Base-by-base conservation (phyloP, 2,113 vertebrate genomes). In the Anarrhichthys ocellatus region DNA sequence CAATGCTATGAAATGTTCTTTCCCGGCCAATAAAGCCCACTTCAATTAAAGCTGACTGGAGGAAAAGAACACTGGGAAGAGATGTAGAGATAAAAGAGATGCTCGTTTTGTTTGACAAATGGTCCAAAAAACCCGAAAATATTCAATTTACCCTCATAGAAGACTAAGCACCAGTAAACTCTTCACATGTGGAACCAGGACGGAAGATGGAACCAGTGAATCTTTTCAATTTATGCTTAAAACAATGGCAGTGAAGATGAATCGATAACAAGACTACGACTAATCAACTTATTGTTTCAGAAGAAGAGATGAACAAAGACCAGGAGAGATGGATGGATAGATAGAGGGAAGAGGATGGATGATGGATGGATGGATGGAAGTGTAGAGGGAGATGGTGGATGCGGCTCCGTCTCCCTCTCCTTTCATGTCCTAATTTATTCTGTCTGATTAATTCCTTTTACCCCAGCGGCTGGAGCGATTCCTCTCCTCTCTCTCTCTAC, bases 361-460 rank as follows among this genome's bases (percentile, higher is more conserved):
- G 54, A 72, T 46, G 24, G 76, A 83, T 24, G 62, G 54, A 82
- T 72, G 54, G 73, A 83, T 74, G 34, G 64, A 74, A 50, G 78
- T 58, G 71, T 36, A 56, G 67, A 71, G 32, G 56, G 61, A 74
- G 20, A 61, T 22, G 46, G n/a, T 71, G 67, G 70, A 78, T 68
- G 38, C 52, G 40, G 38, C 78, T 77, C 68, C 27, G 10, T 85
- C 68, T 82, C 67, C 7, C 40, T 70, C 52, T 86, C 38, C 93
- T 94, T 95, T 94, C 91, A 94, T 94, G 90, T 94, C 72, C 52
- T 94, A 93, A 94, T 94, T 85, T 93, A 94, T 94, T 94, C 93
- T 59, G 66, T 92, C 87, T 91, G 92, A 92, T 94, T 94, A 94
- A 94, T 94, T 93, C 91, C 80, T 87, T 87, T 81, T 88, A 79